phyloP scores from a whole-genome alignment of 1,140 invertebrate genomes.

The Eumeta japonica region DNA sequence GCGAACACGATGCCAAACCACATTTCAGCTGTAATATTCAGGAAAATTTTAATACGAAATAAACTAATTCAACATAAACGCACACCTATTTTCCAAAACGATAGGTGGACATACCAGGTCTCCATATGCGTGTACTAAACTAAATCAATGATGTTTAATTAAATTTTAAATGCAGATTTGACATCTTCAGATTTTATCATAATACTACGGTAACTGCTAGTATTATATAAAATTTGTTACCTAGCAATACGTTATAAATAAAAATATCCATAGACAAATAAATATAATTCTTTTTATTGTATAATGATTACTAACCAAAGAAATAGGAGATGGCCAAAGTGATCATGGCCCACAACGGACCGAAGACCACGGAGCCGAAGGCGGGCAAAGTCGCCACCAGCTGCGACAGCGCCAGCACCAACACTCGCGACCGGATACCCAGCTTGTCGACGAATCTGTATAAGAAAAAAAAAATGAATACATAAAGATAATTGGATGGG shows the following conservation, averaged over 20 bases:
- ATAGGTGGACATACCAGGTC: too few species aligned
- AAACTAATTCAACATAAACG: constrained; percentile 3
- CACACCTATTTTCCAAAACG: too few species aligned
- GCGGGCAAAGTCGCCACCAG: constrained; percentile 84
- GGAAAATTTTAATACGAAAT: constrained; percentile 22
- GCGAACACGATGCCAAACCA: constrained; percentile 91
- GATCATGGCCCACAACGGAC: constrained; percentile 81
- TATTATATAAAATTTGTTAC: too few species aligned
- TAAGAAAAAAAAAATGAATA: constrained; percentile 5
- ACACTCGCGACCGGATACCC: constrained; percentile 81
- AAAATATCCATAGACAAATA: too few species aligned
- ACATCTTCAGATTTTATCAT: too few species aligned
- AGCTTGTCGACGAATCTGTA: constrained; percentile 76
- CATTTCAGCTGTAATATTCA: constrained; percentile 83
- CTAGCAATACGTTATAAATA: too few species aligned
- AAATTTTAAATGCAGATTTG: too few species aligned
- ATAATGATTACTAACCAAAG: constrained; percentile 70
- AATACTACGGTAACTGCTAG: too few species aligned
- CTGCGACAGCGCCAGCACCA: constrained; percentile 81
- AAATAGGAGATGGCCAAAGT: constrained; percentile 82
- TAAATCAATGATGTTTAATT: too few species aligned
- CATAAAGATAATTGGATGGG: too few species aligned
- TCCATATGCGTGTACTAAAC: too few species aligned
- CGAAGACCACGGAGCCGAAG: constrained; percentile 83
- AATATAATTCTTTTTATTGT: too few species aligned